These are phyloP conservation scores for Rhinichthys klamathensis DNA, from an alignment of 2,113 vertebrate genomes.

Conservation along the genomic window DNA sequence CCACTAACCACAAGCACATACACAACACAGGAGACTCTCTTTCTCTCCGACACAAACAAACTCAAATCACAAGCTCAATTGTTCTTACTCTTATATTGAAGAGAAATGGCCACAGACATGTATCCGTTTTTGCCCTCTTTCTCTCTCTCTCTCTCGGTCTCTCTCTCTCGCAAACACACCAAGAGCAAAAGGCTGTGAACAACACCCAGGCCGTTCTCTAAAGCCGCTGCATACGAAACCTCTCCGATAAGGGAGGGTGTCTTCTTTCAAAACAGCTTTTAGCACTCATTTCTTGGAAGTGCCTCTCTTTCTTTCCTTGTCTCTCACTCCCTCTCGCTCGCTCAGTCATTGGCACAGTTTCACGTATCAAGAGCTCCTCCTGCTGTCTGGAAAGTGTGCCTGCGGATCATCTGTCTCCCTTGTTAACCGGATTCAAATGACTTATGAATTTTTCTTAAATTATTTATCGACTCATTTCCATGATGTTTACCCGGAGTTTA, in stretches of 20 bases:
- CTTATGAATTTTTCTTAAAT: slow-evolving; percentile 78
- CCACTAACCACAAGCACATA: slow-evolving; percentile 26
- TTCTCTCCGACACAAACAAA: slow-evolving; percentile 38
- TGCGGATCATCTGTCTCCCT: slow-evolving; percentile 55
- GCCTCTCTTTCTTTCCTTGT: slow-evolving; percentile 59
- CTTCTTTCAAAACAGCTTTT: slow-evolving; percentile 71
- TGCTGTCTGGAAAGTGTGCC: slow-evolving; percentile 50
- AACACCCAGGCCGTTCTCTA: slow-evolving; percentile 60
- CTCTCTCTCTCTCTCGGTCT: neutral
- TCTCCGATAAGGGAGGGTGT: slow-evolving; percentile 69
- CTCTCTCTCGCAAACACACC: slow-evolving; percentile 29
- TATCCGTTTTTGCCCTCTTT: slow-evolving; percentile 1
- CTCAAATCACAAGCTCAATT: slow-evolving; percentile 53
- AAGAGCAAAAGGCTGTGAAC: slow-evolving; percentile 58
- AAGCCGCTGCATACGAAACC: slow-evolving; percentile 63
- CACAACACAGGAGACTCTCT: slow-evolving; percentile 40
- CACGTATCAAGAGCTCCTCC: slow-evolving; percentile 70
- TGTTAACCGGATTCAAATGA: slow-evolving; percentile 71
- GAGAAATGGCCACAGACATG: slow-evolving; percentile 23
- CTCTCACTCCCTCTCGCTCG: slow-evolving; percentile 58
- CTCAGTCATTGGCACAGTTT: neutral
- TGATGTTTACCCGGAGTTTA: slow-evolving; percentile 76
- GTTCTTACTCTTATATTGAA: slow-evolving; percentile 41
- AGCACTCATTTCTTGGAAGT: slow-evolving; percentile 69
- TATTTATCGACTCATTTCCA: slow-evolving; percentile 77